Evolutionary conservation across 2,113 vertebrate species (phyloP), one percentile per base, ranked within the genome.

Genomic region (Carettochelys insculpta): DNA sequence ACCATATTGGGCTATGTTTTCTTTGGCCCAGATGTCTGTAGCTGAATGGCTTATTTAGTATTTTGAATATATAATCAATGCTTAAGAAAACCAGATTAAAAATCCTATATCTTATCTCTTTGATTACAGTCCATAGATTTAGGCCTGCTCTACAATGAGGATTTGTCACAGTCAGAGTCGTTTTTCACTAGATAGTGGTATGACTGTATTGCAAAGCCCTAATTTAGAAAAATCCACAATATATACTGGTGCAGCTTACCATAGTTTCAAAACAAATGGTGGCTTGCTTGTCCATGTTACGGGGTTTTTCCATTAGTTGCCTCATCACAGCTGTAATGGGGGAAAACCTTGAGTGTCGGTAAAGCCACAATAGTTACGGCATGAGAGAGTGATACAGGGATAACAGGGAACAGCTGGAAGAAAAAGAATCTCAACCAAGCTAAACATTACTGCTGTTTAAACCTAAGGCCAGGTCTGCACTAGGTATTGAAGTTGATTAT

Each of bases 231-330:
- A 54, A 78, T 11, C 38, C n/a, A 14, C 0, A 2, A 5, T 5
- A 2, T 3, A 38, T 50, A 16, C 22, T 16, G 0, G 11, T 0
- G 19, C 6, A 0, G 5, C 17, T 77, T 41, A 54, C 9, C 56
- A 38, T 2, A 5, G 12, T 8, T 88, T 41, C 51, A 47, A 51
- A 47, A n/a, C 31, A 29, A 43, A 25, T 0, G 0, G 38, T 0
- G 4, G 6, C 27, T 17, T 6, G 20, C 20, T 8, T 27, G 8
- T 14, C 41, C 4, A 58, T 20, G 38, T 61, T n/a, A 1, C 1
- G 27, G 24, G 34, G 48, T 0, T 2, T 2, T 25, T 12, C 0
- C 34, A 1, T 3, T 13, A 47, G 7, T 2, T 22, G 61, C 9
- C 61, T n/a, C 20, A 8, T 68, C 14, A 68, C 22, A 4, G n/a